These are phyloP conservation scores for Drosophila maculinotata DNA, from an alignment of 2,888 invertebrate genomes.

Conservation along the genomic window DNA sequence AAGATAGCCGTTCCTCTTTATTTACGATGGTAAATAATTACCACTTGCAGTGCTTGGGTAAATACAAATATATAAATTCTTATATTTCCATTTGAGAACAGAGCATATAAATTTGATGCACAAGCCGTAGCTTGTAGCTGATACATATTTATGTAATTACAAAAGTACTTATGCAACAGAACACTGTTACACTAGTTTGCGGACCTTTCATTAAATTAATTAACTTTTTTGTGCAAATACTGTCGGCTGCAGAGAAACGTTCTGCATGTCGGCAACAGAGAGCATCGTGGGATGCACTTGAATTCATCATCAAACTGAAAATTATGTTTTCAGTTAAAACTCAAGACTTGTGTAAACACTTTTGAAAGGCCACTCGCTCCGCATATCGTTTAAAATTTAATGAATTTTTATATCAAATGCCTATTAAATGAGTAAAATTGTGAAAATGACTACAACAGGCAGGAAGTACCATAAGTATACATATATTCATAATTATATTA, in stretches of 20 bases:
- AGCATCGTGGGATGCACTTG: slow-evolving; percentile 53
- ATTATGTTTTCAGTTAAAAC: slow-evolving; percentile 85
- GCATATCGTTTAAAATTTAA: slow-evolving; percentile 61
- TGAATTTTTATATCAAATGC: slow-evolving; percentile 45
- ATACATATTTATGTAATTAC: slow-evolving; percentile 33
- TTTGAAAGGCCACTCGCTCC: slow-evolving; percentile 63
- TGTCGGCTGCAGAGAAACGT: slow-evolving; percentile 44
- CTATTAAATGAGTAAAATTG: slow-evolving; percentile 17
- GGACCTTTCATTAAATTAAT: slow-evolving; percentile 71
- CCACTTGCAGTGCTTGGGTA: neutral
- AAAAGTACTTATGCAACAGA: slow-evolving; percentile 26
- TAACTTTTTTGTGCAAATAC: slow-evolving; percentile 72
- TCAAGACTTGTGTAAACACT: slow-evolving; percentile 85
- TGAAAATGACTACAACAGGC: slow-evolving; percentile 3
- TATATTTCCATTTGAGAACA: neutral
- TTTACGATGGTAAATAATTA: too few species aligned
- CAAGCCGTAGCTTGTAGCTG: neutral
- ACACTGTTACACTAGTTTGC: slow-evolving; percentile 42
- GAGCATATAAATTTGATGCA: neutral
- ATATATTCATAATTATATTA: neutral
- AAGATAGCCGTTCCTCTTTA: too few species aligned
- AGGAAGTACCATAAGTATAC: neutral
- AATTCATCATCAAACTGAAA: slow-evolving; percentile 79
- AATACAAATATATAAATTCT: neutral
- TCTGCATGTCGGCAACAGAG: slow-evolving; percentile 30